These are phyloP conservation scores for Dissostichus mawsoni DNA, from an alignment of 2,113 vertebrate genomes.

Conservation along the genomic window DNA sequence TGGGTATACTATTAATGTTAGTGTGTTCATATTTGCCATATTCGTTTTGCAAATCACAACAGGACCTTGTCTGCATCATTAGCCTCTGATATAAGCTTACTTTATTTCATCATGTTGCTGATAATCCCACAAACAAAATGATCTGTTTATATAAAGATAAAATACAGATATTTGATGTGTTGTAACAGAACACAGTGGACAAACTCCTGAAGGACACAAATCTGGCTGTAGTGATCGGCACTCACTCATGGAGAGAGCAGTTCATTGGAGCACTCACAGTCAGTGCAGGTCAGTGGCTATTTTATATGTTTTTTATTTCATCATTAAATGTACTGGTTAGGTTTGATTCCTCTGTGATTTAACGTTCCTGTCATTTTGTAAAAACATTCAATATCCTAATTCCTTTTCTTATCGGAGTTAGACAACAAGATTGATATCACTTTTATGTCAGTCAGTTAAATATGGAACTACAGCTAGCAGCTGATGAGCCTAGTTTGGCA, in stretches of 20 bases:
- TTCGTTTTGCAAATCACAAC: background rate
- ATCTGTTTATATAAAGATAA: background rate
- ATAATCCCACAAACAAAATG: background rate
- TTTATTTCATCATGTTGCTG: background rate
- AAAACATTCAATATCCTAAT: background rate
- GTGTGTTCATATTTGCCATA: background rate
- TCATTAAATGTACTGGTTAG: background rate
- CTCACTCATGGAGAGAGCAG: slow-evolving; percentile 93
- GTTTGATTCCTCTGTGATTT: background rate
- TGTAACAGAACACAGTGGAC: slow-evolving; percentile 90
- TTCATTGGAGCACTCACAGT: slow-evolving; percentile 93
- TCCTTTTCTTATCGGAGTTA: too few species aligned
- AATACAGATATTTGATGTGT: slow-evolving; percentile 22
- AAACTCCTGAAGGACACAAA: slow-evolving; percentile 94
- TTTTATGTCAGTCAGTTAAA: background rate
- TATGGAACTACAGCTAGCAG: background rate
- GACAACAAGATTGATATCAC: background rate
- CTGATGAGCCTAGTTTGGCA: background rate
- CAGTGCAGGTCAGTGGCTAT: slow-evolving; percentile 86
- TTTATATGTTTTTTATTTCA: background rate
- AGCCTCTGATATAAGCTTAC: background rate
- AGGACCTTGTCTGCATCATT: too few species aligned
- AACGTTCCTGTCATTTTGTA: background rate
- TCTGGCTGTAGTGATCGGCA: slow-evolving; percentile 90
- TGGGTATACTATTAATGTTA: background rate